Conservation (phyloP, 2,113 vertebrate species). For the Dipodomys spectabilis region DNA sequence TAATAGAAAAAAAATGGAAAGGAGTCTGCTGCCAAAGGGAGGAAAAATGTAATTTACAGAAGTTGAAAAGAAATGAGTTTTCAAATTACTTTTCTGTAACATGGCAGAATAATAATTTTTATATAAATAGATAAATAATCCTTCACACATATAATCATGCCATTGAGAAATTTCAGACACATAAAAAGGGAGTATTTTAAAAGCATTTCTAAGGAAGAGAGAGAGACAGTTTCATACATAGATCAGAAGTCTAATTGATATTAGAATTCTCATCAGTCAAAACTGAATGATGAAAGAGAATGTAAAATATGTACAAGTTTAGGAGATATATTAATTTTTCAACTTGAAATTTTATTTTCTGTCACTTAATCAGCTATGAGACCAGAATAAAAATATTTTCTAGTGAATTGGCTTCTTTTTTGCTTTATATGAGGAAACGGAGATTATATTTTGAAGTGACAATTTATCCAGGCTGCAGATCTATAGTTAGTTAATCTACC, state of each 20-base stretch:
- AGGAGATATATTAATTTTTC: not conserved
- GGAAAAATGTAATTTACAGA: slow-evolving; percentile 47
- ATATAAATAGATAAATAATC: slow-evolving; percentile 44
- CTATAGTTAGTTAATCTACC: accelerated
- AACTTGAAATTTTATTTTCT: not conserved
- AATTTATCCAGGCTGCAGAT: not conserved
- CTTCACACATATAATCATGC: not conserved
- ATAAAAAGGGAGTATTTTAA: not conserved
- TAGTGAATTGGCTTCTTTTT: too few relatives aligned
- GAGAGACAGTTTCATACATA: not conserved
- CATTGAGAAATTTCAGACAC: not conserved
- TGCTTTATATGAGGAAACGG: not conserved
- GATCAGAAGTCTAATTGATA: not conserved
- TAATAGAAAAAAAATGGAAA: slow-evolving; percentile 34
- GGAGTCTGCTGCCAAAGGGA: slow-evolving; percentile 13
- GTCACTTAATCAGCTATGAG: not conserved
- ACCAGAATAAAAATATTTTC: not conserved
- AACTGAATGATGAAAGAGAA: not conserved
- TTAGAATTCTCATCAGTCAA: not conserved
- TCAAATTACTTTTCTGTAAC: slow-evolving; percentile 49
- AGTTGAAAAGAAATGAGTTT: slow-evolving; percentile 35
- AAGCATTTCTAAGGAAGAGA: not conserved
- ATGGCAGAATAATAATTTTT: slow-evolving; percentile 26
- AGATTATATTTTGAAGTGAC: not conserved
- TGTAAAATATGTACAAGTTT: not conserved